These are phyloP conservation scores for Cistogaster globosa DNA, from an alignment of 2,888 invertebrate species.

Conservation along the genomic window DNA sequence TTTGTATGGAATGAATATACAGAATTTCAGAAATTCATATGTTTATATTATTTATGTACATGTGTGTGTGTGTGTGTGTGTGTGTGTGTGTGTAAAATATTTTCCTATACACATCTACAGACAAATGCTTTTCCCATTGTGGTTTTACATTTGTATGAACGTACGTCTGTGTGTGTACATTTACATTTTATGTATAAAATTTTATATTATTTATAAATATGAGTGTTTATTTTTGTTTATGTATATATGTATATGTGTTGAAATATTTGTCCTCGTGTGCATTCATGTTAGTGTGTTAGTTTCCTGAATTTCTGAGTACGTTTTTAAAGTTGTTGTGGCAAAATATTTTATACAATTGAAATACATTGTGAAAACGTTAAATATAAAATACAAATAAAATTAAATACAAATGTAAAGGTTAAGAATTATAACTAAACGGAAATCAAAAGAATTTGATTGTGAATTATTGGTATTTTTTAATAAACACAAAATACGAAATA, in stretches of 20 bases:
- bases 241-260: background rate
- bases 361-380: slow-evolving; percentile 23
- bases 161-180: background rate
- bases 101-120: background rate
- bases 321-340: slow-evolving; percentile 25
- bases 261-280: slow-evolving; percentile 31
- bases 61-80: background rate
- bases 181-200: background rate
- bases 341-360: slow-evolving; percentile 45
- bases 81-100: slow-evolving; percentile 13
- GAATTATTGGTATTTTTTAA: slow-evolving; percentile 57
- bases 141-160: background rate
- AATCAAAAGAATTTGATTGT: slow-evolving; percentile 62
- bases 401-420: slow-evolving; percentile 48
- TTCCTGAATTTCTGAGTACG: background rate
- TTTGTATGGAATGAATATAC: slow-evolving; percentile 38
- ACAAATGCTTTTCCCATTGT: too few relatives aligned
- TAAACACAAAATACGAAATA: slow-evolving; percentile 25
- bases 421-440: slow-evolving; percentile 56
- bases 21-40: slow-evolving; percentile 41
- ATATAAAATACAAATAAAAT: slow-evolving; percentile 17
- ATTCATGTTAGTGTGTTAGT: background rate
- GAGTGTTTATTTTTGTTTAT: background rate
- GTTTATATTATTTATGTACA: background rate
- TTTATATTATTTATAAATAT: slow-evolving; percentile 25